These are phyloP conservation scores for Chrysomallon squamiferum DNA, from an alignment of 1,140 invertebrate genomes.

Conservation along the genomic window DNA sequence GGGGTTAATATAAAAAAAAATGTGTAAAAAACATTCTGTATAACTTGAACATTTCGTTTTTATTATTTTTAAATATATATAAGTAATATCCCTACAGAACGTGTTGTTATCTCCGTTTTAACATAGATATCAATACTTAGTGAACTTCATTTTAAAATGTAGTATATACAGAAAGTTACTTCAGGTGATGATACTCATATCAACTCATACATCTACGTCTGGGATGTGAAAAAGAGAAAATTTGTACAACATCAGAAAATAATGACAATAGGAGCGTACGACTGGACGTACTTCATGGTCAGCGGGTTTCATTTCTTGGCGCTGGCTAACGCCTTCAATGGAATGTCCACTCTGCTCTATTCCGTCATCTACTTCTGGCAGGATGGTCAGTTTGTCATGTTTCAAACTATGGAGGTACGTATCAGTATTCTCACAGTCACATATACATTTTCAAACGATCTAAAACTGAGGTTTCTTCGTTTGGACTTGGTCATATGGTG, in stretches of 20 bases:
- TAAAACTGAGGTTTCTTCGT: no score
- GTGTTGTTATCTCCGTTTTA: no score
- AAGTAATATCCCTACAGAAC: no score
- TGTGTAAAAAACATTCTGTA: no score
- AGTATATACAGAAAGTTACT: background rate
- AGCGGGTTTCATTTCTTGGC: slow-evolving; percentile 56
- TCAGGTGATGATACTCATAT: slow-evolving; percentile 44
- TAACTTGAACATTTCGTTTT: no score
- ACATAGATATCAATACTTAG: no score
- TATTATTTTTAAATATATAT: no score
- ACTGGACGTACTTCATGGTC: slow-evolving; percentile 57
- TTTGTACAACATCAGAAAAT: slow-evolving; percentile 48
- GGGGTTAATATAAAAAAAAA: no score
- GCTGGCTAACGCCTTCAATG: slow-evolving; percentile 55
- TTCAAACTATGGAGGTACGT: slow-evolving; percentile 57
- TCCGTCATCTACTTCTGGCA: slow-evolving; percentile 57
- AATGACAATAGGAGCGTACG: slow-evolving; percentile 52
- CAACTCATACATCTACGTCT: slow-evolving; percentile 52
- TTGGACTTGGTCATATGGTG: background rate
- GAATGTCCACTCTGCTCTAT: slow-evolving; percentile 41
- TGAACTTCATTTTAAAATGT: no score
- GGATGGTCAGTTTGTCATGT: slow-evolving; percentile 43
- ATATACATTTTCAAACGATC: no score
- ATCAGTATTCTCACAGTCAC: background rate
- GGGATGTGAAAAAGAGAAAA: slow-evolving; percentile 29